Conservation (phyloP, 2,888 invertebrate species). For the Meiosimyza decipiens region DNA sequence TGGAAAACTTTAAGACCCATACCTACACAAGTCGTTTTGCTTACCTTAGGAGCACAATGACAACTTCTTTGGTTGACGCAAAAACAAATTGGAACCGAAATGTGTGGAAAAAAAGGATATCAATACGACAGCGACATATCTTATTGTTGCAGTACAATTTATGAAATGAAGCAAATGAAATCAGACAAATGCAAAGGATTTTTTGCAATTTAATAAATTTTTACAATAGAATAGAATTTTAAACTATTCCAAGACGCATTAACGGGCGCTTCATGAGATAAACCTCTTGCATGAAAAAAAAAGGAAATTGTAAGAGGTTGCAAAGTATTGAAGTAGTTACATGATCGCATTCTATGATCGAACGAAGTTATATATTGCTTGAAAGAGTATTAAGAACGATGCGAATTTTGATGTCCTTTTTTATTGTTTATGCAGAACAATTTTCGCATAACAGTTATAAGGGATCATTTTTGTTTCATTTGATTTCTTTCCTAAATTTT, state of each 20-base stretch:
- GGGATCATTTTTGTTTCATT: no score
- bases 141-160: neutral
- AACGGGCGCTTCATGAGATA: neutral
- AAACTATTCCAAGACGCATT: constrained; percentile 28
- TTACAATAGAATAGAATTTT: constrained; percentile 17
- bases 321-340: neutral
- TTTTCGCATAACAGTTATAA: neutral
- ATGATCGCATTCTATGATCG: constrained; percentile 14
- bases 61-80: no score
- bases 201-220: constrained; percentile 20
- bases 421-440: constrained; percentile 19
- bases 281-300: no score
- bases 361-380: neutral
- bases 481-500: neutral
- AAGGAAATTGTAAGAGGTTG: no score
- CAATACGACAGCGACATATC: neutral
- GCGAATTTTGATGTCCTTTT: neutral
- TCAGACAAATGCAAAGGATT: neutral
- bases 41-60: no score
- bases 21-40: no score
- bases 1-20: no score
- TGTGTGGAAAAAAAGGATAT: constrained; percentile 6
- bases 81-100: no score
- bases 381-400: neutral
- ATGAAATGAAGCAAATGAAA: neutral